Evolutionary conservation across 2,888 invertebrate genomes (phyloP).

Genomic region (Stegophylla sp.): DNA sequence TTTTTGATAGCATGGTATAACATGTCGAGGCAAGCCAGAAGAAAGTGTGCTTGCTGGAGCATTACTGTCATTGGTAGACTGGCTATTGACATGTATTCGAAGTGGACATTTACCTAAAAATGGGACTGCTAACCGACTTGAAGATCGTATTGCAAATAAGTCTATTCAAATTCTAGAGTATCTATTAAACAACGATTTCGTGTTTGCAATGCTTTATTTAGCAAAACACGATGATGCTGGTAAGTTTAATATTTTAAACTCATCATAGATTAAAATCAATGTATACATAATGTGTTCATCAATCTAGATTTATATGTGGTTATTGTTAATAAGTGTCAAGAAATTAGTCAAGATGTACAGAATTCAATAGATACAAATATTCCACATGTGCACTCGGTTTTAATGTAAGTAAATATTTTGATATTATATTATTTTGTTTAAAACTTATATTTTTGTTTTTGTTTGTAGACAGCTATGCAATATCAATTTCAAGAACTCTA

Average conservation of each 20-base stretch:
- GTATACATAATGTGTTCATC: neutral
- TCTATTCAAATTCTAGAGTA: constrained; percentile 48
- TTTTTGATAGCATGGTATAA: constrained; percentile 67
- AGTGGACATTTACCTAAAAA: constrained; percentile 65
- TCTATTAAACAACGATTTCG: constrained; percentile 73
- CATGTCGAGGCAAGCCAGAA: constrained; percentile 82
- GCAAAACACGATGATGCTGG: constrained; percentile 83
- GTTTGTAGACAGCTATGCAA: constrained; percentile 36
- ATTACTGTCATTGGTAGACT: constrained; percentile 80
- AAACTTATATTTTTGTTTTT: neutral
- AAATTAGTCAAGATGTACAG: constrained; percentile 69
- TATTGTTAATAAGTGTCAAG: constrained; percentile 79
- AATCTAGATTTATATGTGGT: constrained; percentile 69
- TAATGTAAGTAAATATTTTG: constrained; percentile 39
- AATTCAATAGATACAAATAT: constrained; percentile 45
- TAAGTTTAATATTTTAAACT: constrained; percentile 65
- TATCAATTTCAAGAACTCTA: constrained; percentile 51
- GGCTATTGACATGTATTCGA: constrained; percentile 76
- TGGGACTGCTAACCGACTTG: constrained; percentile 29
- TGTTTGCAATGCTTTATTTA: constrained; percentile 81
- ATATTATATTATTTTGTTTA: neutral
- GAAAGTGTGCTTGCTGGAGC: constrained; percentile 84
- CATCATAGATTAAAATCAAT: neutral
- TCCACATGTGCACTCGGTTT: constrained; percentile 38
- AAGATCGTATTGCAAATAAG: constrained; percentile 48